Evolutionary conservation across 2,797 vertebrate species (phyloP), one percentile per base, ranked within the genome.

Genomic region (Sebastes nivosus): DNA sequence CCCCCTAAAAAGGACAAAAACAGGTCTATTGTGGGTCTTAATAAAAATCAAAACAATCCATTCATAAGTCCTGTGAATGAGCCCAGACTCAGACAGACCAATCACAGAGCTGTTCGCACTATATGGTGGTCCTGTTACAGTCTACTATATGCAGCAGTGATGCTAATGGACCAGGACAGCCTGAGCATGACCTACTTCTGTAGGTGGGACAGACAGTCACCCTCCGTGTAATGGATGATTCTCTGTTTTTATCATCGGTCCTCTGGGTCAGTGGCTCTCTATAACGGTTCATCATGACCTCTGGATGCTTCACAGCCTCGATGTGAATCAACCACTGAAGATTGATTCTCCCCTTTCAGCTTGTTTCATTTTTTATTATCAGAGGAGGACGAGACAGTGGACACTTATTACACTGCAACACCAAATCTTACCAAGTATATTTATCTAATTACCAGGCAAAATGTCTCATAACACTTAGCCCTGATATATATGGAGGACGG

Each of bases 171-270:
- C 65, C 67, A 67, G 55, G 91, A 92, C 93, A 87, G 87, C 55
- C 42, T 73, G 84, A 92, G 74, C 59, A 1, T 93, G 95, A 94
- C 93, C 93, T 90, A 94, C 83, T 94, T 90, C 82, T 75, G 75
- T 5, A 68, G 88, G 86, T 87, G 82, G 71, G 61, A 13, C 32
- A 24, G 72, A 81, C 66, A 6, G 72, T 55, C 27, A 18, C 16
- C 63, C 67, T 12, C 83, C 20, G 3, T 32, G 59, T 76, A 66
- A 84, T 60, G 64, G 79, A 75, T 66, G 71, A 75, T 13, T 42
- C 11, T 65, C 38, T 76, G 36, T 80, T 7, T 87, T 86, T 82
- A 83, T 55, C 79, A 20, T 55, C 65, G 4, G 29, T 46, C 18
- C 57, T 81, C 59, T 25, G 77, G 89, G 77, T 92, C 88, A 85